Conservation (phyloP, 2,113 vertebrate species). For the Tauraco erythrolophus region DNA sequence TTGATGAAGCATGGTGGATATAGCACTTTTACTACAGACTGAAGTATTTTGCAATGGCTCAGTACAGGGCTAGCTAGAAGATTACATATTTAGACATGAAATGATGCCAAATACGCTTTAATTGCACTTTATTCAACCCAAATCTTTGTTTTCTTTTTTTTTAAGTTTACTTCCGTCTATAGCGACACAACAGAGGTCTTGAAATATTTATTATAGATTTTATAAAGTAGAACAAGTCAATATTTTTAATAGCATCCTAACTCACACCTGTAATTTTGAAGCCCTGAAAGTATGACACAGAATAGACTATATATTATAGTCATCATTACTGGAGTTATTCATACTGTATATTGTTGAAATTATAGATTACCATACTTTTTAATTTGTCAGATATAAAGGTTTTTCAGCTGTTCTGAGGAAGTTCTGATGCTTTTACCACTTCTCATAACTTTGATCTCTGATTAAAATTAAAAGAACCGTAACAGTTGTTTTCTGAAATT, state of each 20-base stretch:
- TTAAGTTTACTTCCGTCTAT: not conserved
- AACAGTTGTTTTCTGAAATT: not conserved
- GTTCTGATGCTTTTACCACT: not conserved
- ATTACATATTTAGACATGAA: not conserved
- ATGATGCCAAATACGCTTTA: not conserved
- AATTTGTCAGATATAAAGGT: not conserved
- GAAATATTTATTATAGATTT: not conserved
- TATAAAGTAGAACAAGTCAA: not conserved
- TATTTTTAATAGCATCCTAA: not conserved
- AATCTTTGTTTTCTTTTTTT: not conserved
- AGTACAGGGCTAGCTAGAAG: not conserved
- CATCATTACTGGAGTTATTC: not conserved
- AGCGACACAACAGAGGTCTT: not conserved
- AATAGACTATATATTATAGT: not conserved
- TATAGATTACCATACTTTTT: not conserved
- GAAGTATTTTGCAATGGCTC: not conserved
- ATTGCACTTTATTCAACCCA: not conserved
- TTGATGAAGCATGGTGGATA: not conserved
- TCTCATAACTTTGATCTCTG: conserved; percentile 23
- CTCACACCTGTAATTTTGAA: not conserved
- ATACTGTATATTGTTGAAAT: not conserved
- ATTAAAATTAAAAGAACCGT: conserved; percentile 21
- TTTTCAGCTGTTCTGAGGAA: not conserved
- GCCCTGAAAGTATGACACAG: not conserved
- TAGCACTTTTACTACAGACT: not conserved